Conservation (phyloP, 1,140 invertebrate genomes). For the Phymastichus coffea region DNA sequence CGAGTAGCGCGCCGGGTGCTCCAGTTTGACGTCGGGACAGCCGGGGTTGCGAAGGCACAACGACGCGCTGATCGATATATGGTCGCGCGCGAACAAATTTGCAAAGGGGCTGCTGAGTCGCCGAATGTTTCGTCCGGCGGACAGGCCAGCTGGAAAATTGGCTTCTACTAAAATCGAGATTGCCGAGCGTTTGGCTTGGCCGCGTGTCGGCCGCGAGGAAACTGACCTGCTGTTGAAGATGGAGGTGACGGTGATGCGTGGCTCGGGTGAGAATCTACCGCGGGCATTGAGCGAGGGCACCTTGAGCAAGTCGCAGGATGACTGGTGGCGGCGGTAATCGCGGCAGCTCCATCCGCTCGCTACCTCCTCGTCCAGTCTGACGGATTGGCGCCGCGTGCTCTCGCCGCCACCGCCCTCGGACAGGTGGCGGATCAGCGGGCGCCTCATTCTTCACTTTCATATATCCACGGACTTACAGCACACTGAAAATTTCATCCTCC, state of each 20-base stretch:
- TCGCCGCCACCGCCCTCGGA: conserved; percentile 50
- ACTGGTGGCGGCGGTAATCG: conserved; percentile 48
- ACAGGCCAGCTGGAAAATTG: no score
- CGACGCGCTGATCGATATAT: no score
- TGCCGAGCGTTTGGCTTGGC: no score
- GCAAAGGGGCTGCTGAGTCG: no score
- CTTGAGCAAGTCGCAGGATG: conserved; percentile 50
- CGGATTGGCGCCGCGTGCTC: conserved; percentile 37
- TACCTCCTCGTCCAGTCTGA: conserved; percentile 37
- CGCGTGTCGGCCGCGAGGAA: no score
- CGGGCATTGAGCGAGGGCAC: conserved; percentile 43
- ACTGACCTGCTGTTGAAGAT: conserved; percentile 48
- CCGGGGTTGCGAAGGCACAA: no score
- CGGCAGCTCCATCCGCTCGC: conserved; percentile 43
- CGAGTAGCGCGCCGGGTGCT: no score
- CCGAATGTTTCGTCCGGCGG: no score
- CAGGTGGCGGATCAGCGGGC: conserved; percentile 49
- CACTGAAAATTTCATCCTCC: neutral
- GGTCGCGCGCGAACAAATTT: no score
- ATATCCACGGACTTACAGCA: no score
- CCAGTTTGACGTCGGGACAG: no score
- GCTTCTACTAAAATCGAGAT: no score
- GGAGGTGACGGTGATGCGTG: conserved; percentile 36
- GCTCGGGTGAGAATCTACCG: conserved; percentile 41
- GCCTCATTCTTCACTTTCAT: conserved; percentile 41